Conservation (phyloP, 2,113 vertebrate genomes). For the Actinemys pallida region DNA sequence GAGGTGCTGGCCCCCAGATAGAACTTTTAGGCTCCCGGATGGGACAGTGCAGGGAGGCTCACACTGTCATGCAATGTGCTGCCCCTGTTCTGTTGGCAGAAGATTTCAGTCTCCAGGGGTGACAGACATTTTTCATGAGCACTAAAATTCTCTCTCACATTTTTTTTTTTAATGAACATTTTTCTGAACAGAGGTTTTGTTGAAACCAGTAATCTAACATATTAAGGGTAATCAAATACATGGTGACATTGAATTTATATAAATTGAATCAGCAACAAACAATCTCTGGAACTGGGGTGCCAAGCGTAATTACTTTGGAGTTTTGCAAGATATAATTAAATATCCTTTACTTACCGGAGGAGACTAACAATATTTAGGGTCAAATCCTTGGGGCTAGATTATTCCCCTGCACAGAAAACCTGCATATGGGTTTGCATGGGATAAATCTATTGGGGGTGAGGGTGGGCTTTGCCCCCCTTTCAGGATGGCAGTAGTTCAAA, state of each 20-base stretch:
- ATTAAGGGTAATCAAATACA: constrained; percentile 9
- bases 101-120: neutral
- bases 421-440: neutral
- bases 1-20: neutral
- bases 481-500: neutral
- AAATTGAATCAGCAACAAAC: neutral
- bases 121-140: neutral
- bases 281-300: neutral
- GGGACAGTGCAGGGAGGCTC: neutral
- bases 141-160: neutral
- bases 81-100: constrained; percentile 5
- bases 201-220: constrained; percentile 8
- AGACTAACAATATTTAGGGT: neutral
- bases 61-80: neutral
- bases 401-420: neutral
- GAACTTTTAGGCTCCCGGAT: neutral
- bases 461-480: neutral
- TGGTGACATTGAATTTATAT: neutral
- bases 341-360: neutral
- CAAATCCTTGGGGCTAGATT: neutral
- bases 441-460: neutral
- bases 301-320: neutral
- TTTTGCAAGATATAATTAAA: neutral
- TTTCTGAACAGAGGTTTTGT: neutral
- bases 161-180: neutral